A percentile compares a stretch with the other conserved stretches of the same genome.
Evolutionary conservation across 2,113 vertebrate genomes (phyloP).

Genomic region (Anser brachyrhynchus): DNA sequence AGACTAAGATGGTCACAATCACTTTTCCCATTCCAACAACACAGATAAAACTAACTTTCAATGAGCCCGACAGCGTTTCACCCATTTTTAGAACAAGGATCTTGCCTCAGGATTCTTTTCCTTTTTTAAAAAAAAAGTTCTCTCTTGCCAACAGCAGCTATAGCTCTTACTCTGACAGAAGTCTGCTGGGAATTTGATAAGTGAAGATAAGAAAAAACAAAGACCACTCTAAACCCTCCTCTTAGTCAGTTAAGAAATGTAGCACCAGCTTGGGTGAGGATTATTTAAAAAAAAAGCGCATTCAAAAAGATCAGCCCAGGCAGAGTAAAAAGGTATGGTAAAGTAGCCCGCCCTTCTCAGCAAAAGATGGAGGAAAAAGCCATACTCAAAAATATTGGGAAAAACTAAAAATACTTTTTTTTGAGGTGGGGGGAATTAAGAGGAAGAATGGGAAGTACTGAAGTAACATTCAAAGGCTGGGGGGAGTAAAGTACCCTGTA

Average conservation of each 20-base stretch:
- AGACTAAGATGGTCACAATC: not conserved
- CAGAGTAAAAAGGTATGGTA: conserved; percentile 44
- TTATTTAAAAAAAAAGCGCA: conserved; percentile 39
- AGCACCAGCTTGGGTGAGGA: conserved; percentile 63
- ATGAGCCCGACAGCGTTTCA: not conserved
- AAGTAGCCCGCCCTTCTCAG: conserved; percentile 26
- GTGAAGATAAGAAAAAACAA: conserved; percentile 16
- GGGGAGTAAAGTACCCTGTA: conserved; percentile 71
- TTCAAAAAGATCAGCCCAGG: conserved; percentile 53
- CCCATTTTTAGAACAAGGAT: not conserved
- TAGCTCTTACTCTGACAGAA: conserved; percentile 37
- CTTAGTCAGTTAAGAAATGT: conserved; percentile 57
- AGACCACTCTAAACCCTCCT: conserved; percentile 53
- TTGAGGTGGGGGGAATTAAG: not conserved
- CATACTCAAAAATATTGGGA: conserved; percentile 51
- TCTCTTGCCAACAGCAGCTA: not conserved
- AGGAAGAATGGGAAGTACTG: conserved; percentile 32
- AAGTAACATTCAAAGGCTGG: conserved; percentile 65
- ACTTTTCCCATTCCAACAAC: conserved; percentile 20
- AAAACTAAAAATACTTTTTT: conserved; percentile 50
- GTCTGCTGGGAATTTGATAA: conserved; percentile 32
- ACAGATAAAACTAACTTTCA: not conserved
- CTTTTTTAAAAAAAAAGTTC: not conserved
- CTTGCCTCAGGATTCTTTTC: not conserved
- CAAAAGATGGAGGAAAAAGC: conserved; percentile 41